Evolutionary conservation across 53 echinoderm and acorn worm species (phyloP).

Genomic region (Hippasteria phrygiana): DNA sequence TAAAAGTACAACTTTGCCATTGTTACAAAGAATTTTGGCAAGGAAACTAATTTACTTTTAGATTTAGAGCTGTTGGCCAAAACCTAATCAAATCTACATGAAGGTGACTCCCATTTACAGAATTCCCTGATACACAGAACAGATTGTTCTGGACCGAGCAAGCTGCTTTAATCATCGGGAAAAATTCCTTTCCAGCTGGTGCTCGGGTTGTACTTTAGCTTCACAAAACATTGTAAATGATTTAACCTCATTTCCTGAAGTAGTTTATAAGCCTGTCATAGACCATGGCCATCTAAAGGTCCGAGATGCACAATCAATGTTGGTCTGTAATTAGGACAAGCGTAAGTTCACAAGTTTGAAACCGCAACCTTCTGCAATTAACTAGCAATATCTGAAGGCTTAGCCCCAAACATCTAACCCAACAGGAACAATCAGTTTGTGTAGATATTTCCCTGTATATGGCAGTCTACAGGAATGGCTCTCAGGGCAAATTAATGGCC

Average conservation of each 20-base stretch:
- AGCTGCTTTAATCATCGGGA: background rate
- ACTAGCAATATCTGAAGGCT: background rate
- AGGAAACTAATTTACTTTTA: too few relatives aligned
- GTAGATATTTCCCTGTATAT: background rate
- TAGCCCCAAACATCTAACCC: background rate
- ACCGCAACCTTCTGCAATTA: background rate
- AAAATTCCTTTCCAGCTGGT: background rate
- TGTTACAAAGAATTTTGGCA: too few relatives aligned
- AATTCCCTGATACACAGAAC: background rate
- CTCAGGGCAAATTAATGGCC: background rate
- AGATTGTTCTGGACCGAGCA: background rate
- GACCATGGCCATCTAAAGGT: background rate
- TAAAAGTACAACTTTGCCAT: too few relatives aligned
- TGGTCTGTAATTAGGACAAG: background rate
- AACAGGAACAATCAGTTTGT: background rate
- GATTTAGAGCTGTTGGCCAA: too few relatives aligned
- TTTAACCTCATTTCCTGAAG: background rate
- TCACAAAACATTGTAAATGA: background rate
- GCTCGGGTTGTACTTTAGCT: too few relatives aligned
- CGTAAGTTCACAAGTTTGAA: background rate
- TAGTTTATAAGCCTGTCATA: background rate
- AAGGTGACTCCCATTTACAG: too few relatives aligned
- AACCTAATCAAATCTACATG: background rate
- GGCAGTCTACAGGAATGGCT: background rate
- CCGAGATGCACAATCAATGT: background rate